Conservation (phyloP, 2,888 invertebrate genomes). For the Spodoptera picta region DNA sequence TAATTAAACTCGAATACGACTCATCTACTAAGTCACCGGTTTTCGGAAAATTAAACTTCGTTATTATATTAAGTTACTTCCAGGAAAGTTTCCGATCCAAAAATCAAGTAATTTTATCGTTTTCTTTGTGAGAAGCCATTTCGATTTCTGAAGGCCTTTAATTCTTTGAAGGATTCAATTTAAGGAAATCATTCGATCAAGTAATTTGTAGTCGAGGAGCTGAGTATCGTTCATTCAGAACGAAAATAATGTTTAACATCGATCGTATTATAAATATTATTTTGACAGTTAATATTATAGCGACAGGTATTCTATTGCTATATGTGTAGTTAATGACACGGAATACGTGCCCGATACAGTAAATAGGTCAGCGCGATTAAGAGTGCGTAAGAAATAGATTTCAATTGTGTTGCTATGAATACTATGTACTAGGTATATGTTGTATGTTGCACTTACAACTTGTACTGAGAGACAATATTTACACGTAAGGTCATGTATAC, state of each 20-base stretch:
- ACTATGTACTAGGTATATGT: constrained; percentile 14
- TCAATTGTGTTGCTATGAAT: constrained; percentile 61
- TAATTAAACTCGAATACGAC: constrained; percentile 39
- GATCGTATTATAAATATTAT: neutral
- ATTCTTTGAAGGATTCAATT: neutral
- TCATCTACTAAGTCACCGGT: constrained; percentile 35
- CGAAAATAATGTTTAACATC: no score
- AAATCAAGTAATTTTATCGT: constrained; percentile 19
- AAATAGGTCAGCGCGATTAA: constrained; percentile 73
- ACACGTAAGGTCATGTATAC: neutral
- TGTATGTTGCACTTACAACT: constrained; percentile 8
- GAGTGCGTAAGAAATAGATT: constrained; percentile 68
- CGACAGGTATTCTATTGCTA: constrained; percentile 43
- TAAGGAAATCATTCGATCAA: neutral
- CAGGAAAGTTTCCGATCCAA: constrained; percentile 20
- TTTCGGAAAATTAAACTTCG: constrained; percentile 36
- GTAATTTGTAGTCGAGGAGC: no score
- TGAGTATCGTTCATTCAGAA: no score
- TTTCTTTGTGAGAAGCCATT: neutral
- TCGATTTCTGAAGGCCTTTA: neutral
- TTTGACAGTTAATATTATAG: constrained; percentile 2
- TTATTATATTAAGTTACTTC: constrained; percentile 29
- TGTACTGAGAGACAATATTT: neutral
- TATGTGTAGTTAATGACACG: constrained; percentile 49
- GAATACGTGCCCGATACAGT: constrained; percentile 54